A percentile compares a stretch with the other conserved stretches of the same genome.
Conservation (phyloP, 2,797 vertebrate genomes). For the Atherinosoma microstoma region DNA sequence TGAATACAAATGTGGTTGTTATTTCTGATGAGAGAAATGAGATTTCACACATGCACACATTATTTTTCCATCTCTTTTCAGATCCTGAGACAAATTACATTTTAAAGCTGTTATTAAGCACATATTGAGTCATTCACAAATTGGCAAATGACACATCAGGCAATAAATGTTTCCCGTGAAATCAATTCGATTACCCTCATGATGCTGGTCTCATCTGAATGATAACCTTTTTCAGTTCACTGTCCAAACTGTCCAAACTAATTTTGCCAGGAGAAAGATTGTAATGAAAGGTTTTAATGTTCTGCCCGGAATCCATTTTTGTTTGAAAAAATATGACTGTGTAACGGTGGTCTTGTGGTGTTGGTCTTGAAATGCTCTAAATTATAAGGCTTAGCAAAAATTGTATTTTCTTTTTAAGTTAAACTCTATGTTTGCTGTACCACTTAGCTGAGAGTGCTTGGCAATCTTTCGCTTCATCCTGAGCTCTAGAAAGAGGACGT, state of each 20-base stretch:
- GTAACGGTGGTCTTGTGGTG: neutral
- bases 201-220: too few relatives aligned
- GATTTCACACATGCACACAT: conserved; percentile 1
- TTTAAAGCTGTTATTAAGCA: neutral
- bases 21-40: conserved; percentile 3
- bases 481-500: neutral
- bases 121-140: neutral
- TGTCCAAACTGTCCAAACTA: neutral
- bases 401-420: neutral
- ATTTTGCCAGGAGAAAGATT: neutral
- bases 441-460: neutral
- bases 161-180: neutral
- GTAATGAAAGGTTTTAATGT: neutral
- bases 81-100: neutral
- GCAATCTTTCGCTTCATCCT: neutral
- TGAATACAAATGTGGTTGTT: neutral
- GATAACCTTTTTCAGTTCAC: neutral
- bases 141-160: neutral
- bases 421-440: neutral
- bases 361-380: neutral
- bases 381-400: neutral
- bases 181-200: neutral
- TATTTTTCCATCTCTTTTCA: neutral
- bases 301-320: neutral
- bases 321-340: neutral